phyloP scores from a whole-genome alignment of 2,888 invertebrate species.

The Yponomeuta cagnagella region DNA sequence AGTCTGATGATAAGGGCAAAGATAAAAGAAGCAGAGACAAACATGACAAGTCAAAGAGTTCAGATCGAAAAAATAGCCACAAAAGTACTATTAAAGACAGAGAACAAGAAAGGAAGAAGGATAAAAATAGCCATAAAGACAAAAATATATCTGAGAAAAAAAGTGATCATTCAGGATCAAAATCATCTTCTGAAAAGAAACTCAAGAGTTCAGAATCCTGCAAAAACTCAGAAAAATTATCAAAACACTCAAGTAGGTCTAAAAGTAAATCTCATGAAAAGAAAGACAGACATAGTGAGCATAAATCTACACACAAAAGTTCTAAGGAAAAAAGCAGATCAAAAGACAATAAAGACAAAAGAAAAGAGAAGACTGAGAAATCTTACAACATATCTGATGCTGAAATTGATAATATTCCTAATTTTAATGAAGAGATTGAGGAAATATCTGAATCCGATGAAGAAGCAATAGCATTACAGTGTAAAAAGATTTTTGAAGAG shows the following conservation, averaged over 20 bases:
- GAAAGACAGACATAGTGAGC: constrained; percentile 35
- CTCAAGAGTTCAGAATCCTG: constrained; percentile 7
- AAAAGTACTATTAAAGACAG: constrained; percentile 27
- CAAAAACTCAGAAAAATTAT: constrained; percentile 31
- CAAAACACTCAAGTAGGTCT: constrained; percentile 34
- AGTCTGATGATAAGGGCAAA: constrained; percentile 36
- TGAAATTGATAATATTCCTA: constrained; percentile 26
- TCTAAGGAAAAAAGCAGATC: constrained; percentile 31
- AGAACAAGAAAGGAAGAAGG: constrained; percentile 19
- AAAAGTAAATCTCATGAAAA: constrained; percentile 37
- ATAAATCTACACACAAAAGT: constrained; percentile 38
- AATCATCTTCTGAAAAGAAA: constrained; percentile 11
- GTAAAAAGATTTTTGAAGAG: constrained; percentile 91
- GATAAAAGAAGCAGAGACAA: constrained; percentile 29
- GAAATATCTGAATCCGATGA: constrained; percentile 76
- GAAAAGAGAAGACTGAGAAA: constrained; percentile 34
- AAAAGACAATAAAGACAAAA: constrained; percentile 31
- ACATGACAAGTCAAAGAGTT: constrained; percentile 34
- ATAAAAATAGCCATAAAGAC: constrained; percentile 14
- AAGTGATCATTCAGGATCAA: constrained; percentile 10
- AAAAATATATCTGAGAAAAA: constrained; percentile 15
- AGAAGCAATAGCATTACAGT: constrained; percentile 86
- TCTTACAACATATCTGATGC: constrained; percentile 38
- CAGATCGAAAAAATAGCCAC: constrained; percentile 38
- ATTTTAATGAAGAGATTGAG: constrained; percentile 40